phyloP scores from a whole-genome alignment of 1,140 invertebrate genomes.

The Kradibia gibbosae region DNA sequence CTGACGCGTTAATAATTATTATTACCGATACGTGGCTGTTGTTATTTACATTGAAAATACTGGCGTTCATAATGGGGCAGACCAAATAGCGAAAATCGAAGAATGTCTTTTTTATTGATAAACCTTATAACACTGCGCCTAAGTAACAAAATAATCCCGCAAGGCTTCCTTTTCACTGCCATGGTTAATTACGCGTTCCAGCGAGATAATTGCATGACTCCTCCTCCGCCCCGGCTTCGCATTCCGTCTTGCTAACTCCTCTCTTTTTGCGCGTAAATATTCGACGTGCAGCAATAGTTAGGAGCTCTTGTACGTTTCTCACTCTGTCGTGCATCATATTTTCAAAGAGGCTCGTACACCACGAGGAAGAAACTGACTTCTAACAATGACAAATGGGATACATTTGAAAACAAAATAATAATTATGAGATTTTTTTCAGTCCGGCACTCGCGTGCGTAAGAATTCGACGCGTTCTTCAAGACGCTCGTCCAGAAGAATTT shows the following conservation, averaged over 20 bases:
- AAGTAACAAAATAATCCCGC: slow-evolving; percentile 2
- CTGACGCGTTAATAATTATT: too few relatives aligned
- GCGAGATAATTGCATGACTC: slow-evolving; percentile 12
- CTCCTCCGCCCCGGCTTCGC: neutral
- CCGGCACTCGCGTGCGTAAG: too few relatives aligned
- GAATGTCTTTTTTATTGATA: neutral
- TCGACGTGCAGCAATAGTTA: neutral
- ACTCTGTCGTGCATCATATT: neutral
- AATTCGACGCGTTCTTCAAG: too few relatives aligned
- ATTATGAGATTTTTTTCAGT: too few relatives aligned
- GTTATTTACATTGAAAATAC: neutral
- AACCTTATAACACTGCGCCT: neutral
- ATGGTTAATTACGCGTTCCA: slow-evolving; percentile 36
- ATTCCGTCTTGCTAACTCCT: neutral
- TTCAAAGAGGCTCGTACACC: neutral
- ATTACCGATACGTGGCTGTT: too few relatives aligned
- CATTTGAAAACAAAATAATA: too few relatives aligned
- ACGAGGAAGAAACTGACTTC: neutral
- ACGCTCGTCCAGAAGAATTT: too few relatives aligned
- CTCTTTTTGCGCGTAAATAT: slow-evolving; percentile 19
- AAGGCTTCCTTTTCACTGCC: slow-evolving; percentile 26
- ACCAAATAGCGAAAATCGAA: neutral
- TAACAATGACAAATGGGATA: neutral
- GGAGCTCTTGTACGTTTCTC: neutral
- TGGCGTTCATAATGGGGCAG: too few relatives aligned